Evolutionary conservation across 2,113 vertebrate species (phyloP).

Genomic region (Lepus timidus): DNA sequence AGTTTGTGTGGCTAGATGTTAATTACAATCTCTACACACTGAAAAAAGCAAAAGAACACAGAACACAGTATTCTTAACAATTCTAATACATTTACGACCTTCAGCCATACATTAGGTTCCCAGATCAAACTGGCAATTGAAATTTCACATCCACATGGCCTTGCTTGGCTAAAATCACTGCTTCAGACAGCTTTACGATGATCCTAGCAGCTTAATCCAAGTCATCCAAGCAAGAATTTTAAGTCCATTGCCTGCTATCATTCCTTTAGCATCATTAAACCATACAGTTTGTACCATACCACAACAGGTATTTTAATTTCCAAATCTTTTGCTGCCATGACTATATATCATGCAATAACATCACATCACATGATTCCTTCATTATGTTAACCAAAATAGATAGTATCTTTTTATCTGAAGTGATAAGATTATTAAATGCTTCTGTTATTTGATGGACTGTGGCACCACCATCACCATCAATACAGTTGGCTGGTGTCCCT

Average conservation of each 20-base stretch:
- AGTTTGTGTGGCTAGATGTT: slow-evolving; percentile 74
- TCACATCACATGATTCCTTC: too few relatives aligned
- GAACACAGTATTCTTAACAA: slow-evolving; percentile 87
- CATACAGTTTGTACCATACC: too few relatives aligned
- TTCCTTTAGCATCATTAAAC: too few relatives aligned
- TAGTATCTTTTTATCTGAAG: slow-evolving; percentile 96
- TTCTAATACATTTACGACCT: slow-evolving; percentile 72
- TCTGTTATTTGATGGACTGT: slow-evolving; percentile 99
- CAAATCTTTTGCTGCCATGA: too few relatives aligned
- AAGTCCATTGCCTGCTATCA: too few relatives aligned
- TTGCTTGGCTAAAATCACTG: slow-evolving; percentile 96
- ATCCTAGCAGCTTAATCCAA: too few relatives aligned
- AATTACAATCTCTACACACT: slow-evolving; percentile 81
- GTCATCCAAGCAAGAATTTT: too few relatives aligned
- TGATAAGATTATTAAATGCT: slow-evolving; percentile 99
- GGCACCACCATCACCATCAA: slow-evolving; percentile 99
- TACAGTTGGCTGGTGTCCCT: slow-evolving; percentile 98
- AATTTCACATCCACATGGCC: slow-evolving; percentile 99
- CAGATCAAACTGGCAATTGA: slow-evolving; percentile 95
- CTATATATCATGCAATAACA: too few relatives aligned
- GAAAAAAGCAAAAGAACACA: slow-evolving; percentile 77
- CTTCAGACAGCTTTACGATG: slow-evolving; percentile 97
- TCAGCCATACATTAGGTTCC: slow-evolving; percentile 50
- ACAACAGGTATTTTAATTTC: too few relatives aligned
- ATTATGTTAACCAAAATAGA: too few relatives aligned